phyloP scores from a whole-genome alignment of 2,113 vertebrate species.

The Percina caprodes region DNA sequence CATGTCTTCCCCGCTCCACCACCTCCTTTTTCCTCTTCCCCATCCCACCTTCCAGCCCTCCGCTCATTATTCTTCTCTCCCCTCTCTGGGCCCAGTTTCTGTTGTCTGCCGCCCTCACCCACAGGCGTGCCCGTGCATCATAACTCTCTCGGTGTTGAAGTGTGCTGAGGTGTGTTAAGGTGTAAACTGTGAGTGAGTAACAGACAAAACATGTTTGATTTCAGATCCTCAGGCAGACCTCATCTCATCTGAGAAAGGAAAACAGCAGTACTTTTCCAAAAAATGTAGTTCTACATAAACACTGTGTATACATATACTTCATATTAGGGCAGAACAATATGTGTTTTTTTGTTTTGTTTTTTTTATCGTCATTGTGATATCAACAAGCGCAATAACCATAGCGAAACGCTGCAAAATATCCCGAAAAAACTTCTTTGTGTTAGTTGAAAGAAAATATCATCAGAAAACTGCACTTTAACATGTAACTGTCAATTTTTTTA shows the following conservation, averaged over 20 bases:
- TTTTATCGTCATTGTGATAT: too few species aligned
- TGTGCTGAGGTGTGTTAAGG: conserved; percentile 69
- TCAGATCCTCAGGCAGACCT: conserved; percentile 49
- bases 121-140: conserved; percentile 70
- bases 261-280: conserved; percentile 54
- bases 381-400: too few species aligned
- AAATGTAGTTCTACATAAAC: background rate
- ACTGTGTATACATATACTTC: background rate
- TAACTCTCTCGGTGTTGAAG: conserved; percentile 73
- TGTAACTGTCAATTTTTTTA: too few species aligned
- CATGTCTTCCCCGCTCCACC: conserved; percentile 27
- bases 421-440: too few species aligned
- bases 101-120: conserved; percentile 50
- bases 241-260: conserved; percentile 37
- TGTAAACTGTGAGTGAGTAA: conserved; percentile 67
- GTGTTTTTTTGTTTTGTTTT: too few species aligned
- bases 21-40: conserved; percentile 48
- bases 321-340: too few species aligned
- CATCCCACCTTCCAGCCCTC: conserved; percentile 47
- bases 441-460: too few species aligned
- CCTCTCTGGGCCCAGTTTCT: conserved; percentile 35
- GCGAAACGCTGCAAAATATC: too few species aligned
- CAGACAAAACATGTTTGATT: conserved; percentile 74
- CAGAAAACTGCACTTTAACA: too few species aligned
- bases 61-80: conserved; percentile 22